Base-by-base conservation (phyloP, 1,140 invertebrate species). In the Chelonus insularis region DNA sequence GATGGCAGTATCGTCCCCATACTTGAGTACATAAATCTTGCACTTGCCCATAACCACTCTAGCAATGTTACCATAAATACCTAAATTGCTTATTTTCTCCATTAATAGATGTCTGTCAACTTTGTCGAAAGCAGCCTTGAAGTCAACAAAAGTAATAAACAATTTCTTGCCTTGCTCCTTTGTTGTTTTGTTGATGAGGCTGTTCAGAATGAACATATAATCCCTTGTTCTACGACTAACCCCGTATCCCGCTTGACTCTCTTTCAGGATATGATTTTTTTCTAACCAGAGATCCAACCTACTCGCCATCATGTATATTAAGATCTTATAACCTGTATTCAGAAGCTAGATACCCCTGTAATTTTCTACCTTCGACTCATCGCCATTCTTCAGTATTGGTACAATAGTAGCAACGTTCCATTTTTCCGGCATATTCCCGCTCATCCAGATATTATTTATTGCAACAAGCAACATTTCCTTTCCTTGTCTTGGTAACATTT, bases 271-370 rank as follows among this genome's bases (percentile, higher is more conserved):
- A 8, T 52, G 14, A 5, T 43, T 3, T 11, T 39, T 34, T 25
- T 60, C 45, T 25, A 55, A 37, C 32, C 52, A 55, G 11, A 4
- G 1, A n/a, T 21, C 43, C 7, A 70, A 23, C 59, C 62, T 66
- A n/a, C 37, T 56, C 4, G 25, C 56, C 16, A 70, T 50, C 1
- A 70, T 54, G 0, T 1, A 39, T 16, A 57, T 54, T 16, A 64
- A 45, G 23, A 65, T 43, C 36, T 70, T 70, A 12, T 63, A 68
- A 11, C 48, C 48, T 23, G 43, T 37, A 7, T 52, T 45, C 20
- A 65, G 36, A n/a, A 68, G 14, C 1, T 48, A 63, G n/a, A 70
- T 51, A 9, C 57, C 50, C 36, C 62, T 66, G 37, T 62, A 70
- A 18, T 68, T 63, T 8, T 23, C 32, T n/a, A 18, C 20, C 8